Conservation (phyloP, 2,888 invertebrate species). For the Iselma pallidipennis region DNA sequence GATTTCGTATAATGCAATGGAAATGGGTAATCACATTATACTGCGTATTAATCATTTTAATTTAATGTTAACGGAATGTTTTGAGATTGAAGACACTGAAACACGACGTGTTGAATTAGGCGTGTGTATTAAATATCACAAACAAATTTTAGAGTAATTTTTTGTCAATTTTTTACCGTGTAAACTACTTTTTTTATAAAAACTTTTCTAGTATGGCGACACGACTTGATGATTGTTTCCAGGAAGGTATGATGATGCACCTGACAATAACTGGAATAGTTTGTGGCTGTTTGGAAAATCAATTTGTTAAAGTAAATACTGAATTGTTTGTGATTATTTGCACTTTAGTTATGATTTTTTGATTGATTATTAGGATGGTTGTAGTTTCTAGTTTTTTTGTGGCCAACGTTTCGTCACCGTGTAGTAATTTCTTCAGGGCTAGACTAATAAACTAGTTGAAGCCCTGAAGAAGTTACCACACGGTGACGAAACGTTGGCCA, state of each 20-base stretch:
- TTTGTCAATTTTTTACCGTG: background rate
- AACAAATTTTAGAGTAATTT: conserved; percentile 9
- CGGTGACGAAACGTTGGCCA: no score
- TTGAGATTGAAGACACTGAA: conserved; percentile 1
- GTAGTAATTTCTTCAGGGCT: no score
- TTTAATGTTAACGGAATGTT: conserved; percentile 11
- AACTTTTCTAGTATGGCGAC: conserved; percentile 7
- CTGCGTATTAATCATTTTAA: conserved; percentile 13
- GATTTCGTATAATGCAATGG: conserved; percentile 1
- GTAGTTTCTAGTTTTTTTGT: no score
- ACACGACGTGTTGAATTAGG: background rate
- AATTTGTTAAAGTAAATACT: conserved; percentile 11
- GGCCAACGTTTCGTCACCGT: no score
- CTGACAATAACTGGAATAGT: conserved; percentile 9
- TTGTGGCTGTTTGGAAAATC: conserved; percentile 12
- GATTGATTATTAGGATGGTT: no score
- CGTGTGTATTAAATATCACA: conserved; percentile 10
- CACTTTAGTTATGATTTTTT: no score
- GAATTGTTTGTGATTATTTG: no score
- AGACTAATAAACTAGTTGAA: no score
- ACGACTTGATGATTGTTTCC: conserved; percentile 11
- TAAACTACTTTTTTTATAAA: background rate
- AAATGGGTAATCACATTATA: conserved; percentile 10
- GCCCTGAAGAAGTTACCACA: no score
- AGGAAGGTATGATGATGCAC: conserved; percentile 5